Conservation (phyloP, 2,113 vertebrate genomes). For the Oreocharis arfaki region DNA sequence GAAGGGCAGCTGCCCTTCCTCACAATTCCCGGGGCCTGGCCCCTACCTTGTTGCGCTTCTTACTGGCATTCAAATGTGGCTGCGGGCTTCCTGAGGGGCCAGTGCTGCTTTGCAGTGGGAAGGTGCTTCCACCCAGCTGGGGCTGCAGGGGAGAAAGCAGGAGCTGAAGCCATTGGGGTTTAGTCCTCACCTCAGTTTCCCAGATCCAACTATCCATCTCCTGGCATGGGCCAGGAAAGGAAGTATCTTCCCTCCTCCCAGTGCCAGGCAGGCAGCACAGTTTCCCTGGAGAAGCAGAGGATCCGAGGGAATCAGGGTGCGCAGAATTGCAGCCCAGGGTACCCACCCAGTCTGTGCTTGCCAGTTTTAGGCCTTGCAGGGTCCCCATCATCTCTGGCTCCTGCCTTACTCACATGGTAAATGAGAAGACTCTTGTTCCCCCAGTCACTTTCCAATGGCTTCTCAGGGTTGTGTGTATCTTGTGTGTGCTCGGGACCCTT, state of each 20-base stretch:
- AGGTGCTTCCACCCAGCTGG: neutral
- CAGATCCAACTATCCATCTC: accelerated
- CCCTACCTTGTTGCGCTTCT: conserved; percentile 51
- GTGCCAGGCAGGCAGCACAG: neutral
- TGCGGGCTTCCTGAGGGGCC: conserved; percentile 17
- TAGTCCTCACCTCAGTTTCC: neutral
- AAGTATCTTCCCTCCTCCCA: neutral
- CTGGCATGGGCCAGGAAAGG: accelerated
- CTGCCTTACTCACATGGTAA: conserved; percentile 36
- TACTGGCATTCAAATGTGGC: conserved; percentile 2
- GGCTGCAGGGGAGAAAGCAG: conserved; percentile 42
- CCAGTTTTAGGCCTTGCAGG: neutral
- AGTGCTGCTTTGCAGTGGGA: neutral
- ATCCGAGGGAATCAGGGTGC: accelerated
- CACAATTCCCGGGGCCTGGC: neutral
- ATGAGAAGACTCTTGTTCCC: neutral
- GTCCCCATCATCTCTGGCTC: neutral
- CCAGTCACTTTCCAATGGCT: conserved; percentile 15
- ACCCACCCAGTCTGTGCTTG: neutral
- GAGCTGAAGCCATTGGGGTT: neutral
- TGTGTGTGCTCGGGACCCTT: neutral
- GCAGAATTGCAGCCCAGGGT: neutral
- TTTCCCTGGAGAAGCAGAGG: neutral
- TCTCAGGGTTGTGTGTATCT: conserved; percentile 7
- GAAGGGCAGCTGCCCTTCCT: neutral